These are phyloP conservation scores for Malurus alboscapulatus DNA, from an alignment of 2,113 vertebrate genomes.

Conservation along the genomic window DNA sequence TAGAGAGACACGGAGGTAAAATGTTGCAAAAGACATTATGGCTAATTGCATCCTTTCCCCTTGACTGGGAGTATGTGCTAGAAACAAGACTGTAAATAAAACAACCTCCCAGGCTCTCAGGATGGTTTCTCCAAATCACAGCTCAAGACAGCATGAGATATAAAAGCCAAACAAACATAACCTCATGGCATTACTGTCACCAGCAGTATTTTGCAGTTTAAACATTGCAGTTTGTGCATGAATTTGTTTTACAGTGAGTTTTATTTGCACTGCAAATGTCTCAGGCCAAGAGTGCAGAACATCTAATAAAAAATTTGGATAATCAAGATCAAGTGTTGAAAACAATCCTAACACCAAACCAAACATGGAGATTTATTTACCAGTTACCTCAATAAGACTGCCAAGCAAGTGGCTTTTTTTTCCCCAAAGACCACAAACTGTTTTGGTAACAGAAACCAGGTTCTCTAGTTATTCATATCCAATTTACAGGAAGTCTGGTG, in stretches of 20 bases:
- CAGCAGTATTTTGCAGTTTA: neutral
- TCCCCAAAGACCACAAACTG: neutral
- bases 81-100: neutral
- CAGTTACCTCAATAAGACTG: constrained; percentile 1
- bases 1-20: neutral
- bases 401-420: neutral
- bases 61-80: neutral
- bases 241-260: neutral
- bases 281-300: neutral
- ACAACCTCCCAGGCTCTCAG: neutral
- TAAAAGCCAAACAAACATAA: neutral
- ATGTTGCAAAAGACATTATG: neutral
- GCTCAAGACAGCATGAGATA: neutral
- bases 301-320: neutral
- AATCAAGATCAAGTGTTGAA: neutral
- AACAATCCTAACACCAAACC: neutral
- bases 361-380: neutral
- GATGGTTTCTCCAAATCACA: neutral
- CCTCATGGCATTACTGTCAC: neutral
- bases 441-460: neutral
- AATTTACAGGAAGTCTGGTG: neutral
- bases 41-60: neutral
- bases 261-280: neutral
- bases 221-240: neutral
- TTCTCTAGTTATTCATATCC: neutral